A percentile compares a stretch with the other conserved stretches of the same genome.
phyloP scores from a whole-genome alignment of 2,888 invertebrate genomes.

The Eupithecia pulchellata region DNA sequence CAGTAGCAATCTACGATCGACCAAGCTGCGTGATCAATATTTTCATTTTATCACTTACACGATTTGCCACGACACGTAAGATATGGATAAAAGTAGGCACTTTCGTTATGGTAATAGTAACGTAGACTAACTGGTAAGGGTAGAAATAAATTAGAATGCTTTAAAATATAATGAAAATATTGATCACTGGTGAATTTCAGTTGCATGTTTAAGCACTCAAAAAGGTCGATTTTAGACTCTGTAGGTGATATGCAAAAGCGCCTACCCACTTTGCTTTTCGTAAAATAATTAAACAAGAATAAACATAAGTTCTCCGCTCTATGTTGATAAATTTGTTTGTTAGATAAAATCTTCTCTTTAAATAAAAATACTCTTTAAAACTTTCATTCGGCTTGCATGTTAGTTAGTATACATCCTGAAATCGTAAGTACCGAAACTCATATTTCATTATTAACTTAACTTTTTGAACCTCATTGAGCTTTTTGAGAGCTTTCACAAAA shows the following conservation, averaged over 20 bases:
- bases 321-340: too few species aligned
- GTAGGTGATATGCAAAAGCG: constrained; percentile 10
- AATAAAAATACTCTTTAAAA: constrained; percentile 10
- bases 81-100: not conserved
- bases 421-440: constrained; percentile 18
- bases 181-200: constrained; percentile 51
- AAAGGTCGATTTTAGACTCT: not conserved
- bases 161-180: constrained; percentile 42
- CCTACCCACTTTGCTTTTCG: constrained; percentile 26
- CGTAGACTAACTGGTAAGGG: not conserved
- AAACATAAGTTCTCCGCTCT: too few species aligned
- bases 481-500: constrained; percentile 11
- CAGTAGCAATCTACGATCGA: constrained; percentile 10
- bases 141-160: not conserved
- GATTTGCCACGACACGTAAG: not conserved
- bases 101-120: not conserved
- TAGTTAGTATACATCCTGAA: constrained; percentile 17
- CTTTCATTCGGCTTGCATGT: constrained; percentile 20
- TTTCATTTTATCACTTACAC: constrained; percentile 29
- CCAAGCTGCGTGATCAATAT: constrained; percentile 56
- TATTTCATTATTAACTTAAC: not conserved
- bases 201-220: constrained; percentile 18
- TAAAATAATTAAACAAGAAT: not conserved
- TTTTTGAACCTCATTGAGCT: not conserved
- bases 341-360: not conserved